Evolutionary conservation across 2,797 vertebrate species (phyloP), one percentile per base, ranked within the genome.

Genomic region (Gambusia yucatana): DNA sequence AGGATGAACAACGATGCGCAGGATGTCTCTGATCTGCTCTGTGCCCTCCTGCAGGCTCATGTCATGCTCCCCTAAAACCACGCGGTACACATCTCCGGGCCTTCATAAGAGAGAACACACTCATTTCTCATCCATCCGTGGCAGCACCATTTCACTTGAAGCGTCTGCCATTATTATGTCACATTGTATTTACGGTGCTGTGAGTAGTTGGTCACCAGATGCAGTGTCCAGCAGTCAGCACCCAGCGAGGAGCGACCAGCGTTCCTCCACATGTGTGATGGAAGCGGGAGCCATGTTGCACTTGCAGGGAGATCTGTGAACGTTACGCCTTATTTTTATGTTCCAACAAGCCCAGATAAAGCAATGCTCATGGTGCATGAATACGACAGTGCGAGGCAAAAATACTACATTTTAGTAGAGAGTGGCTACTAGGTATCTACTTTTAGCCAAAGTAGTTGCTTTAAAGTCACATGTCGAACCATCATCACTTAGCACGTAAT

Each of bases 161-260:
- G 14, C 5, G 16, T 72, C 17, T 41, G 17, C n/a, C 6, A 16
- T 52, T 6, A 17, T 59, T 0, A 28, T 55, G 14, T 14, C 11
- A 28, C 10, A 4, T 39, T 61, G 8, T 14, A 3, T 4, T 43
- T 0, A 39, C 17, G 16, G 28, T 20, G 44, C n/a, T 55, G n/a
- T 22, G 50, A 48, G 2, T 69, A 44, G 20, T 76, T 8, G 91
- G 84, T 96, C 84, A 97, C 96, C 94, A 95, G 89, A 97, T 93
- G 77, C 97, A 97, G 88, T 97, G 97, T 65, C 93, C 97, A 0
- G 97, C 96, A 0, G 97, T 97, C 88, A 97, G 59, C 48, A 97
- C 96, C 96, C 96, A 97, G 78, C 95, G 88, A 6, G 94, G 90
- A 2, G 86, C 87, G 0, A 97, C 93, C 83, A 97, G 94, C 88